Evolutionary conservation across 2,888 invertebrate species (phyloP), one percentile per base, ranked within the genome.

Genomic region (Anarsia innoxiella): DNA sequence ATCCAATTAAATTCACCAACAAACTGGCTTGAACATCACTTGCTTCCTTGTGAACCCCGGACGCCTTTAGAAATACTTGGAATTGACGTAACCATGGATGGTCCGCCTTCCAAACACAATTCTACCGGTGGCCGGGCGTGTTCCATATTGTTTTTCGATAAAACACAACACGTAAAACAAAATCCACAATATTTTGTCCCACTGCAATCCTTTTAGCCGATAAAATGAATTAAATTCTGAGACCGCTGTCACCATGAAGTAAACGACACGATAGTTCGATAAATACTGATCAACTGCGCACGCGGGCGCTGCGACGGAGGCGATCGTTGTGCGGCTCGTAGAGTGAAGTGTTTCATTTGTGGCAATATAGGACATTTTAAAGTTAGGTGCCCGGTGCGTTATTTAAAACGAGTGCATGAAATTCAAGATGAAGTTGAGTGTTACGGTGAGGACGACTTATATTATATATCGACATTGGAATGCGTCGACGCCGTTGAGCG

Each of bases 1-100:
- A 12, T 1, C 51, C 51, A 10, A 52, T 52, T 3, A 54, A 31
- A 30, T 51, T 51, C 1, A 53, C 30, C n/a, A 53, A 31, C 13
- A 51, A 42, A 12, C 41, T 45, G 9, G 42, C 35, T 31, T 42
- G 46, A 4, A 42, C 42, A 8, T 23, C 23, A n/a, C 3, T 10
- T 12, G 23, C 9, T 25, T 37, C 40, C 13, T 32, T 37, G 11
- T 15, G 23, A 9, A 41, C 41, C 6, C 37, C 41, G 1, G 40
- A 40, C 1, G 37, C 37, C 15, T 40, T 40, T 11, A 37, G 10
- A 29, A 40, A 40, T 14, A 41, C 31, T 12, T 27, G 1, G 15
- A 37, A 41, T 19, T 41, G 37, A 10, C 25, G 12, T 8, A 25
- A 13, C 36, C 41, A 41, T 26, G 31, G 31, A 6, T 37, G 34